Conservation (phyloP, 2,113 vertebrate genomes). For the Rana temporaria region DNA sequence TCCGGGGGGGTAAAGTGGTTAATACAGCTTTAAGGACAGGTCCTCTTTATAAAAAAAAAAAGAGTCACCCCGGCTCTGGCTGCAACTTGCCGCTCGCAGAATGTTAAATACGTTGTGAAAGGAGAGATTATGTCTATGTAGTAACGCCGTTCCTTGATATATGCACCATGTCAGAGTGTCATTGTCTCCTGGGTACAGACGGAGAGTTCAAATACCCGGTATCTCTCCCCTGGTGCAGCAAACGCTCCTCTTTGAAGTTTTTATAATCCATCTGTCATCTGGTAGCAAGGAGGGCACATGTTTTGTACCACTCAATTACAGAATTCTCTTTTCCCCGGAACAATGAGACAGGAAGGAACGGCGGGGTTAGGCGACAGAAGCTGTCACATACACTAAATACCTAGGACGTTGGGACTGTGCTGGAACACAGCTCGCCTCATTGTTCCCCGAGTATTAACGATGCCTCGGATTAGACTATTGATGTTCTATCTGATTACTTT, state of each 20-base stretch:
- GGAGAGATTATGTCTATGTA: constrained; percentile 95
- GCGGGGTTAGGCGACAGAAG: constrained; percentile 88
- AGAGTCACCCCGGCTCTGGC: constrained; percentile 78
- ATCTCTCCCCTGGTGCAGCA: constrained; percentile 97
- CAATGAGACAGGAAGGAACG: constrained; percentile 91
- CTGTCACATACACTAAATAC: constrained; percentile 88
- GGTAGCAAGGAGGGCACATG: constrained; percentile 96
- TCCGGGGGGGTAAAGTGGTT: no score
- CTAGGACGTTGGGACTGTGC: constrained; percentile 80
- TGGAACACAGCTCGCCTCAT: constrained; percentile 85
- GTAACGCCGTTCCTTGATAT: constrained; percentile 96
- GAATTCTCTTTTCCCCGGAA: constrained; percentile 91
- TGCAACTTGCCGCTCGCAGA: constrained; percentile 91
- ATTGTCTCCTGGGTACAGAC: constrained; percentile 99
- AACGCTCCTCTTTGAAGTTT: constrained; percentile 98
- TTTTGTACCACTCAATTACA: constrained; percentile 98
- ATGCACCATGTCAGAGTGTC: constrained; percentile 95
- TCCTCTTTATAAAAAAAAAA: constrained; percentile 62
- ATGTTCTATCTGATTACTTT: constrained; percentile 64
- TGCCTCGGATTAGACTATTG: constrained; percentile 41
- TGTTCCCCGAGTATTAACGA: constrained; percentile 78
- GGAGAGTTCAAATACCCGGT: constrained; percentile 98
- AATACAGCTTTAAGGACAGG: no score
- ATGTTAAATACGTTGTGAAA: constrained; percentile 92
- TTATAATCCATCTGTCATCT: constrained; percentile 99